phyloP scores from a whole-genome alignment of 2,797 vertebrate species.

The Percopsis omiscomaycus region DNA sequence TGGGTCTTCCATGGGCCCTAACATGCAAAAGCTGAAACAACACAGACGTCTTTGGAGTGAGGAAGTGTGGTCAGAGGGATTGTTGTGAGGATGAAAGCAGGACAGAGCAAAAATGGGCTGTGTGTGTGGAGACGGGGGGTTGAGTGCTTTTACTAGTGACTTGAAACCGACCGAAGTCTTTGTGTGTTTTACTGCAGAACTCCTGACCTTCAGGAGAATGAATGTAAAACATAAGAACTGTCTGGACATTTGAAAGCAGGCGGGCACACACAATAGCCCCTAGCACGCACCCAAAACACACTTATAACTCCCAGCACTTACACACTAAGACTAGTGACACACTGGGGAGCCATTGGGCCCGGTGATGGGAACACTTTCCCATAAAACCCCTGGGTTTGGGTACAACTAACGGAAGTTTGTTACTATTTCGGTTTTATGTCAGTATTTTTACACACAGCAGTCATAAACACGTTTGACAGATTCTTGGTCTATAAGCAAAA shows the following conservation, averaged over 20 bases:
- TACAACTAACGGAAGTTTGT: conserved; percentile 23
- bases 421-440: conserved; percentile 54
- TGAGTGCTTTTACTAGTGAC: conserved; percentile 15
- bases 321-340: conserved; percentile 38
- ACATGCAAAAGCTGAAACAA: conserved; percentile 73
- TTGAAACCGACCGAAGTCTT: conserved; percentile 32
- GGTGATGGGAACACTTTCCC: conserved; percentile 54
- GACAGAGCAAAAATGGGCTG: conserved; percentile 1
- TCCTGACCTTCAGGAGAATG: conserved; percentile 58
- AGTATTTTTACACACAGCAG: conserved; percentile 46
- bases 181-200: conserved; percentile 33
- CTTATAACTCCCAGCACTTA: background rate
- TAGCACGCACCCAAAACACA: background rate
- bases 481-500: conserved; percentile 32
- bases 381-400: conserved; percentile 34
- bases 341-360: conserved; percentile 34
- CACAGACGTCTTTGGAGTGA: conserved; percentile 60
- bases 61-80: conserved; percentile 57
- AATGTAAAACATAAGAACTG: conserved; percentile 39
- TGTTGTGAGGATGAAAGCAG: conserved; percentile 58
- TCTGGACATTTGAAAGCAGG: conserved; percentile 17
- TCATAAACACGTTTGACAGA: conserved; percentile 41
- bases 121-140: background rate
- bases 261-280: conserved; percentile 24
- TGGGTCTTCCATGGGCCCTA: conserved; percentile 39